phyloP scores from a whole-genome alignment of 2,113 vertebrate genomes.

The Cephalopholis sonnerati region DNA sequence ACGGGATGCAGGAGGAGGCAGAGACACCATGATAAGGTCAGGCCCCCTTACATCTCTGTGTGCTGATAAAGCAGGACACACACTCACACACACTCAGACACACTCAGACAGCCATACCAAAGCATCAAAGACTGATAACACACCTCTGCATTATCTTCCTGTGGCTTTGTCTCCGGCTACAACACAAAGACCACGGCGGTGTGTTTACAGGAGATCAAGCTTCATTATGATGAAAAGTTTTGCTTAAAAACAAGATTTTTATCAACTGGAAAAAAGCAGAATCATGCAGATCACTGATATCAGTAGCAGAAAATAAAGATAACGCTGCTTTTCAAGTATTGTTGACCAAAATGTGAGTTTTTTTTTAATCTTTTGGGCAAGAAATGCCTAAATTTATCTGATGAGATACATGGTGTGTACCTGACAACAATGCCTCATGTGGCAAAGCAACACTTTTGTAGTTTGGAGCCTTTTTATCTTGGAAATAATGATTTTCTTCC shows the following conservation, averaged over 20 bases:
- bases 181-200: constrained; percentile 3
- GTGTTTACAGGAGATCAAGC: constrained; percentile 43
- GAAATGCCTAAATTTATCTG: neutral
- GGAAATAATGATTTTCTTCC: neutral
- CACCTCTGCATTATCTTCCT: constrained; percentile 57
- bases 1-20: constrained; percentile 46
- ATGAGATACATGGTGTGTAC: neutral
- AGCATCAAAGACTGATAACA: constrained; percentile 70
- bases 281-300: neutral
- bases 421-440: neutral
- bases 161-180: constrained; percentile 48
- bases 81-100: constrained; percentile 55
- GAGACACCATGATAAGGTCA: constrained; percentile 71
- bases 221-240: constrained; percentile 39
- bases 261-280: constrained; percentile 10
- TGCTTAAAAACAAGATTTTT: constrained; percentile 38
- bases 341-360: neutral
- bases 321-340: neutral
- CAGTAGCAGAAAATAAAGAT: neutral
- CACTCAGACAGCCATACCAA: constrained; percentile 37
- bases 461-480: neutral
- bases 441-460: neutral
- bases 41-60: constrained; percentile 63
- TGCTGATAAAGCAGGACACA: constrained; percentile 66
- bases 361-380: neutral